phyloP scores from a whole-genome alignment of 2,113 vertebrate genomes.

The Dicrurus megarhynchus region DNA sequence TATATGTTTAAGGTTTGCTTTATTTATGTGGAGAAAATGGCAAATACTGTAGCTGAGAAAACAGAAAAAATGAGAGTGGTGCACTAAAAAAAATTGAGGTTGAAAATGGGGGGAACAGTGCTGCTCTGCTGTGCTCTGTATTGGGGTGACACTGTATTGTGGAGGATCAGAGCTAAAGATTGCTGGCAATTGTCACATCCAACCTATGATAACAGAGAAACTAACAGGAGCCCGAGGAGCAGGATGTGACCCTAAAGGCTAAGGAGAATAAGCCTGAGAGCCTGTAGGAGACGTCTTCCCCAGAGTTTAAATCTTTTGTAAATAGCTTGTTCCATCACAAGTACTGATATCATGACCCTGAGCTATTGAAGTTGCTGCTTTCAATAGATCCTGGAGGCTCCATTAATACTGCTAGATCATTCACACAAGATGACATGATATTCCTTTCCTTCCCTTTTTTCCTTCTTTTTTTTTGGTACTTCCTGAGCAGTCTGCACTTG shows the following conservation, averaged over 20 bases:
- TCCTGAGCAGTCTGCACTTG: not conserved
- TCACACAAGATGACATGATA: constrained; percentile 49
- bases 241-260: constrained; percentile 59
- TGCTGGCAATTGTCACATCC: constrained; percentile 30
- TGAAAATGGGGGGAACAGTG: not conserved
- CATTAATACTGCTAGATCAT: constrained; percentile 62
- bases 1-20: constrained; percentile 39
- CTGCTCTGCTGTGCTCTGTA: not conserved
- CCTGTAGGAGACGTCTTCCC: constrained; percentile 49
- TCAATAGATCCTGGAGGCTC: constrained; percentile 59
- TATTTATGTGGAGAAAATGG: constrained; percentile 42
- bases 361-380: constrained; percentile 69
- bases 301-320: constrained; percentile 70
- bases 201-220: constrained; percentile 23
- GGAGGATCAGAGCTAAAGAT: constrained; percentile 12
- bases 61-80: not conserved
- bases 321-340: constrained; percentile 69
- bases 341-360: constrained; percentile 64
- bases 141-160: not conserved
- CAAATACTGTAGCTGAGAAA: not conserved
- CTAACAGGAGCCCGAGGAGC: constrained; percentile 5
- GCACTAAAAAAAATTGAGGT: not conserved
- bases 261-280: constrained; percentile 52
- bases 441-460: not conserved
- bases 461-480: not conserved